phyloP scores from a whole-genome alignment of 2,888 invertebrate species.

The Polyploca ridens region DNA sequence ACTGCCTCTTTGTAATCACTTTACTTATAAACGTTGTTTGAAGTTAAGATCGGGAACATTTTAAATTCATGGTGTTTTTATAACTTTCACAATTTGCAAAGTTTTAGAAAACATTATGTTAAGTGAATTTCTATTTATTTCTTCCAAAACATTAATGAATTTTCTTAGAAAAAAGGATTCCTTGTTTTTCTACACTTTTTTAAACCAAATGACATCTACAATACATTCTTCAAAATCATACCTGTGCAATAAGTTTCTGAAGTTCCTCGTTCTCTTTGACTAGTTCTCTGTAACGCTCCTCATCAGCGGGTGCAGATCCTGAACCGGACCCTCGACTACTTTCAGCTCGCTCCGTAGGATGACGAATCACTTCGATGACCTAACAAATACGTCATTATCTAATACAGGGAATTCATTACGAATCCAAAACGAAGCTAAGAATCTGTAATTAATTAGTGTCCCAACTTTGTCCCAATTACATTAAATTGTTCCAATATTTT shows the following conservation, averaged over 20 bases:
- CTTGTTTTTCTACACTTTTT: no score
- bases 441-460: background rate
- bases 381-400: slow-evolving; percentile 43
- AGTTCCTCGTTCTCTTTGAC: slow-evolving; percentile 98
- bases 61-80: slow-evolving; percentile 14
- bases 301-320: slow-evolving; percentile 94
- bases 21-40: slow-evolving; percentile 14
- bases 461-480: background rate
- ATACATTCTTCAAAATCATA: slow-evolving; percentile 58
- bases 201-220: no score
- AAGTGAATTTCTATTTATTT: background rate
- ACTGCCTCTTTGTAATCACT: slow-evolving; percentile 14
- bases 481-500: background rate
- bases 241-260: slow-evolving; percentile 97
- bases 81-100: slow-evolving; percentile 10
- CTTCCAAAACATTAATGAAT: background rate
- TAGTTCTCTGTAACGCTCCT: slow-evolving; percentile 96
- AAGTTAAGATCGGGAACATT: slow-evolving; percentile 12
- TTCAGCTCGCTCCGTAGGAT: slow-evolving; percentile 94
- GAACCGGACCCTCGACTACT: slow-evolving; percentile 93
- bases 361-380: slow-evolving; percentile 95
- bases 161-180: background rate
- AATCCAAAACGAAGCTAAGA: background rate
- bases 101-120: background rate
- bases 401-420: background rate